Base-by-base conservation (phyloP, 2,797 vertebrate genomes). In the Spizella passerina region DNA sequence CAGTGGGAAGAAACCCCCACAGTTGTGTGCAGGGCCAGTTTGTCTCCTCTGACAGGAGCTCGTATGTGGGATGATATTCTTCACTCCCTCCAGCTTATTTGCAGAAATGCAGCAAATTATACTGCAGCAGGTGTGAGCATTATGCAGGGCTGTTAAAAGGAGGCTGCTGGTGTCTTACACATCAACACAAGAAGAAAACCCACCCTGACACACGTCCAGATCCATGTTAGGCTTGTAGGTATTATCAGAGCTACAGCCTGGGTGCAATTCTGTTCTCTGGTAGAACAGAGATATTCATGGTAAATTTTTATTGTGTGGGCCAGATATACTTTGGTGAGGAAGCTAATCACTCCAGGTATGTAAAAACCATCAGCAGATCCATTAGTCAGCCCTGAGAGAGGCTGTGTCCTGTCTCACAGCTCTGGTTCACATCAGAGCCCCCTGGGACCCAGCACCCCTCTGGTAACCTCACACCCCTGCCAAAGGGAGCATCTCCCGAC, bases 201-300 rank as follows among this genome's bases (percentile, higher is more conserved):
- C 50, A 49, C 13, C 0, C 6, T 41, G 39, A 36, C 15, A 26
- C 1, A 27, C 2, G 1, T 7, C 20, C 70, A 53, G n/a, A 75
- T 81, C 49, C 7, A 0, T 1, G 0, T 26, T 21, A 23, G 21
- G 36, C 44, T 27, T 4, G 20, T 1, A 26, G 60, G 1, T 36
- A 44, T n/a, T 8, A 43, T 0, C 7, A 4, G 39, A 47, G 61
- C 29, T 13, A 49, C 3, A 88, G 49, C 14, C 69, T 20, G 49
- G 10, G 23, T 39, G 7, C 38, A 64, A 32, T 36, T 32, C 29
- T 0, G 0, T 80, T 77, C 53, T 57, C 63, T 17, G 30, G n/a
- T 4, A 44, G 9, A 89, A 57, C 2, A 5, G 44, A 63, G 55
- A 44, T 63, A 57, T 41, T 61, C 49, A 63, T 2, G 22, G 50